phyloP scores from a whole-genome alignment of 2,113 vertebrate genomes.

The Pelobates fuscus region DNA sequence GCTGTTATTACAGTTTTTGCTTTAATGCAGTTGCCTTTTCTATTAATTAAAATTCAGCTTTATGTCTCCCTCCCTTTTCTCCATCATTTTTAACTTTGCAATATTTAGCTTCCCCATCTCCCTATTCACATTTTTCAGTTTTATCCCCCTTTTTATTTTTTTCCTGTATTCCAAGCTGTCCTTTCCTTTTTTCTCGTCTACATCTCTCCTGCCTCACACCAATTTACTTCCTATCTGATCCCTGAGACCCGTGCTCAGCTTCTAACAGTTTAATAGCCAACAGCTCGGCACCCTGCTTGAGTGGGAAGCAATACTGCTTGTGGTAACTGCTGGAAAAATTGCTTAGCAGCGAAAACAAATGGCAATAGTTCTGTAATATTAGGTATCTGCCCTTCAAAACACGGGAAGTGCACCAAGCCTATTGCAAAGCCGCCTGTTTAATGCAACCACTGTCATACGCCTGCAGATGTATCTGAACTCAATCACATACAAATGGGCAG shows the following conservation, averaged over 20 bases:
- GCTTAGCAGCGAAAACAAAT: conserved; percentile 37
- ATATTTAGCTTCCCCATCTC: too few species aligned
- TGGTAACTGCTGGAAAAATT: conserved; percentile 26
- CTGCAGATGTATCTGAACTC: background rate
- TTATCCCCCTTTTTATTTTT: conserved; percentile 4
- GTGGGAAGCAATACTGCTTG: conserved; percentile 14
- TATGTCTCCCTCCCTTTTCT: too few species aligned
- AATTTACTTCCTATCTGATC: conserved; percentile 42
- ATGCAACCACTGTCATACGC: background rate
- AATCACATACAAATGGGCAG: background rate
- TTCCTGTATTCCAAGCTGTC: background rate
- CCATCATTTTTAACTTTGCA: too few species aligned
- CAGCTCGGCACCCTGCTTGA: conserved; percentile 27
- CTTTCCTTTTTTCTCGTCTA: background rate
- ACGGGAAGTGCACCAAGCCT: background rate
- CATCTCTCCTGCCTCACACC: conserved; percentile 2
- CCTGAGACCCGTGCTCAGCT: conserved; percentile 14
- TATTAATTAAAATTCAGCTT: too few species aligned
- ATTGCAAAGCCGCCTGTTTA: conserved; percentile 5
- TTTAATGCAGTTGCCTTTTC: too few species aligned
- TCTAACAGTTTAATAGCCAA: conserved; percentile 46
- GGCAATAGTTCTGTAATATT: conserved; percentile 20
- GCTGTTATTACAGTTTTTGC: too few species aligned
- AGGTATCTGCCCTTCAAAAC: conserved; percentile 36
- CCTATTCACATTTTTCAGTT: background rate